Conservation (phyloP, 2,113 vertebrate genomes). For the Salvelinus alpinus region DNA sequence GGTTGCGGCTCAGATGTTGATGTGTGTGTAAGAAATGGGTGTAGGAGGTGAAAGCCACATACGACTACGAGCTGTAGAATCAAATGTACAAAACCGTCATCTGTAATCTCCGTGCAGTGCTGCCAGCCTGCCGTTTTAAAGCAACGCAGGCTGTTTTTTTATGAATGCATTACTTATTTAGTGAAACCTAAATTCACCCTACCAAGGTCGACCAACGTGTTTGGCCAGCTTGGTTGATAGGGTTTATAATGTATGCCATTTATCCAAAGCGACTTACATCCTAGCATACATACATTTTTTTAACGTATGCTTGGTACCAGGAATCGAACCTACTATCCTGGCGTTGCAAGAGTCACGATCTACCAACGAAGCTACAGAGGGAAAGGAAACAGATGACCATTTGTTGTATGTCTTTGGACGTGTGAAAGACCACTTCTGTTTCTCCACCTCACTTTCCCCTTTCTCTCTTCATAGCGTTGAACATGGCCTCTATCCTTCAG, state of each 20-base stretch:
- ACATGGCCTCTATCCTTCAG: constrained; percentile 85
- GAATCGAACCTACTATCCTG: no score
- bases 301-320: no score
- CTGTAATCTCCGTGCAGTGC: constrained; percentile 12
- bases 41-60: not conserved
- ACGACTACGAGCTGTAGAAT: constrained; percentile 8
- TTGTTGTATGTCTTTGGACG: not conserved
- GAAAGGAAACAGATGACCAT: not conserved
- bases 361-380: no score
- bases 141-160: not conserved
- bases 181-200: not conserved
- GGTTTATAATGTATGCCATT: no score
- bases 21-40: not conserved
- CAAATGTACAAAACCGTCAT: constrained; percentile 8
- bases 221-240: not conserved
- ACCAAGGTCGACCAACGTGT: constrained; percentile 2
- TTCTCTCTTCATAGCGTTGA: constrained; percentile 40
- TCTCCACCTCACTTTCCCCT: not conserved
- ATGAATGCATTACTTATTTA: constrained; percentile 44
- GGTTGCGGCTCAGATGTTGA: not conserved
- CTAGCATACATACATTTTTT: no score
- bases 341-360: no score
- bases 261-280: no score
- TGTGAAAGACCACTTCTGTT: not conserved
- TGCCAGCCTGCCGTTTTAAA: not conserved